Evolutionary conservation across 2,113 vertebrate species (phyloP), one percentile per base, ranked within the genome.

Genomic region (Agapornis roseicollis): DNA sequence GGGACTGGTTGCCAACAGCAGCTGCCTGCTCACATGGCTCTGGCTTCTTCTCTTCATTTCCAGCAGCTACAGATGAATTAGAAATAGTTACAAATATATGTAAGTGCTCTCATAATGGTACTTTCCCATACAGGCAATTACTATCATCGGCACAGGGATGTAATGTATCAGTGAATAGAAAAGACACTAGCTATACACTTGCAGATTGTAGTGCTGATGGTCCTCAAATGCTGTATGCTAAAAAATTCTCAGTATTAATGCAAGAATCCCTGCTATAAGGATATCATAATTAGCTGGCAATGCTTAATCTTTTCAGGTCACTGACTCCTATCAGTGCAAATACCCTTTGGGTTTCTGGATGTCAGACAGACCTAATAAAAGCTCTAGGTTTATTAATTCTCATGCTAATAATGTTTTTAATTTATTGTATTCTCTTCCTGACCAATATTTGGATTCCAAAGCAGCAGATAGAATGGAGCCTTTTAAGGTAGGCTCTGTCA

Each of bases 31-130:
- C 61, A 80, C 73, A 81, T 84, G 83, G n/a, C 89, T 68, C 77
- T 92, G 96, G 94, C 94, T 92, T 31, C 72, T 89, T 90, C 50
- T 72, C 18, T 84, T 72, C 39, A 44, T 55, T 90, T 90, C 83
- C 94, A 94, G 29, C 83, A 74, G 90, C 71, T 94, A 89, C 53
- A 79, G 71, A 89, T 83, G 81, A 90, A 86, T 74, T 89, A 89
- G 93, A 90, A 93, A 95, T 88, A 84, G 92, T 90, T 96, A 90
- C 86, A 93, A 93, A 95, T 87, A 52, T 24, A 47, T 90, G 68
- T 89, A 96, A 96, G 77, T 90, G 91, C 61, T 90, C 93, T 93
- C 3, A 0, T 68, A 85, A 92, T 50, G 47, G 82, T 84, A 78
- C 80, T 96, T 90, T 80, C 60, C 55, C 60, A 42, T 68, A 31